Conservation (phyloP, 2,888 invertebrate species). For the Troilus luridus region DNA sequence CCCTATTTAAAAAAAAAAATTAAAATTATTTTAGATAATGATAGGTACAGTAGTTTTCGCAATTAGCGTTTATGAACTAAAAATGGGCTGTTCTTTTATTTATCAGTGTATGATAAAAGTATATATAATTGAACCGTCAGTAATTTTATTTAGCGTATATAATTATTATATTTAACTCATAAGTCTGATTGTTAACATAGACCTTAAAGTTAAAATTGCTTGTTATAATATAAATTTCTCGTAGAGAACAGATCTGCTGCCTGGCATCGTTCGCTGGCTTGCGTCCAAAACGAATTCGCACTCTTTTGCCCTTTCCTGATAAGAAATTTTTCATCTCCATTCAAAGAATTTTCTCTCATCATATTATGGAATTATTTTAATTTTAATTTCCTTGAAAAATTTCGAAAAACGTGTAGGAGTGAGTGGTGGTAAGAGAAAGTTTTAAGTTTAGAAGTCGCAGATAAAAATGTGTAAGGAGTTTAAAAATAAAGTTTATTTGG, state of each 20-base stretch:
- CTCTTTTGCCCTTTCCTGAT: background rate
- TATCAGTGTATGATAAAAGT: too few relatives aligned
- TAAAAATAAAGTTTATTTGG: too few relatives aligned
- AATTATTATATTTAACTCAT: background rate
- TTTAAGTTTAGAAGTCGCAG: too few relatives aligned
- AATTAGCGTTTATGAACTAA: too few relatives aligned
- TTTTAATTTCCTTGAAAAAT: too few relatives aligned
- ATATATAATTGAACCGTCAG: background rate
- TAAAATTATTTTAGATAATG: too few relatives aligned
- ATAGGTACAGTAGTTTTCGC: too few relatives aligned
- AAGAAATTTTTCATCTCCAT: background rate
- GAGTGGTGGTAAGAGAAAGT: too few relatives aligned
- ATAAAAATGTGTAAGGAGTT: too few relatives aligned
- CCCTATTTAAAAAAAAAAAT: too few relatives aligned
- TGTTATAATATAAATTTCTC: background rate
- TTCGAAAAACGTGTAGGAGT: too few relatives aligned
- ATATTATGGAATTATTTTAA: background rate
- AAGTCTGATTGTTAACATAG: background rate
- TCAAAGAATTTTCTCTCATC: background rate
- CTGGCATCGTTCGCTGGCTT: background rate
- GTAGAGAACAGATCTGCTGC: background rate
- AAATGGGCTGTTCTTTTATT: too few relatives aligned
- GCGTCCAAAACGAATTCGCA: constrained; percentile 2
- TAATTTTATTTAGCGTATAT: background rate
- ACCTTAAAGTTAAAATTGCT: background rate